phyloP scores from a whole-genome alignment of 2,113 vertebrate genomes.

The Callopanchax toddi region DNA sequence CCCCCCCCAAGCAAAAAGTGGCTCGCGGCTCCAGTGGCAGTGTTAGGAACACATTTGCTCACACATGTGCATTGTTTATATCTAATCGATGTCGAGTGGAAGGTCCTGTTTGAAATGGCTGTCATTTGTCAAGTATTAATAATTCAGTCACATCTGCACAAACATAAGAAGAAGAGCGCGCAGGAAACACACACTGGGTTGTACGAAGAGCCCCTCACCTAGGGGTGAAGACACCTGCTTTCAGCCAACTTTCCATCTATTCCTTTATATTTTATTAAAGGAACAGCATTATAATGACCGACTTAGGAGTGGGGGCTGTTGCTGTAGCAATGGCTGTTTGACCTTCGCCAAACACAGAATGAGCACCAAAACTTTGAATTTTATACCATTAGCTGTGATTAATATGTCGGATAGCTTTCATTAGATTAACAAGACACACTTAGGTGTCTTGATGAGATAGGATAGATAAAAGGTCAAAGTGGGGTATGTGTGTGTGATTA shows the following conservation, averaged over 20 bases:
- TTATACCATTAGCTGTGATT: conserved; percentile 27
- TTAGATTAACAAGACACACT: conserved; percentile 43
- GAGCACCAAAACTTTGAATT: conserved; percentile 15
- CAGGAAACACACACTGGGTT: conserved; percentile 12
- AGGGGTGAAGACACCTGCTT: conserved; percentile 35
- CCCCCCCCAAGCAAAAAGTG: conserved; percentile 35
- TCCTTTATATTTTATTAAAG: background rate
- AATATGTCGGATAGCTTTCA: conserved; percentile 25
- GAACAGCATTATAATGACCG: background rate
- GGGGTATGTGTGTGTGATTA: conserved; percentile 3
- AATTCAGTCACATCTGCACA: conserved; percentile 65
- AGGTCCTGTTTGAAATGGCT: conserved; percentile 64
- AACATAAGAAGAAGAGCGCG: conserved; percentile 19
- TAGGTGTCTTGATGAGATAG: conserved; percentile 30
- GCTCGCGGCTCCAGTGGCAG: conserved; percentile 33
- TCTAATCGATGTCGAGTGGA: conserved; percentile 70
- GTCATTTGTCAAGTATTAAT: conserved; percentile 80
- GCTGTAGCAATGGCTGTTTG: background rate
- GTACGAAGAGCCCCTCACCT: conserved; percentile 38
- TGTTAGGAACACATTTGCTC: conserved; percentile 62
- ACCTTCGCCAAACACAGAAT: conserved; percentile 12
- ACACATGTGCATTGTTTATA: conserved; percentile 65
- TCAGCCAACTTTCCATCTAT: conserved; percentile 33
- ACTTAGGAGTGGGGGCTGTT: conserved; percentile 6
- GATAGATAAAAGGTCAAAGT: conserved; percentile 47